Conservation (phyloP, 2,113 vertebrate species). For the Cnemophilus loriae region DNA sequence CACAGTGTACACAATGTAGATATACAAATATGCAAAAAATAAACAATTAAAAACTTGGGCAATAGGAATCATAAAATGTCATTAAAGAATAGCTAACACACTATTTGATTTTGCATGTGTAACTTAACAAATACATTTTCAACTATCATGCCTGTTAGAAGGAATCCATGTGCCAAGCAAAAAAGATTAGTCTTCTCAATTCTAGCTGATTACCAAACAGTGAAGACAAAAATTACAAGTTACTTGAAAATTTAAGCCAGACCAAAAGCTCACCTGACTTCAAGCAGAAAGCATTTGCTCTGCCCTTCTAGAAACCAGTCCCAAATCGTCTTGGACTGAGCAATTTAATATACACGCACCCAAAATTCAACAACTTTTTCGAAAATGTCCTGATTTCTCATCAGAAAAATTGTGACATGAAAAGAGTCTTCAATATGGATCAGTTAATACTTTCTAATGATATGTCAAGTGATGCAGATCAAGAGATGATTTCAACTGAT, state of each 20-base stretch:
- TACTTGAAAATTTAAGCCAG: background rate
- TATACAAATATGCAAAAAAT: background rate
- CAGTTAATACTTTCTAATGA: background rate
- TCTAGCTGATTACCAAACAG: background rate
- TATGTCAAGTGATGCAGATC: background rate
- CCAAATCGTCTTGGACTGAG: background rate
- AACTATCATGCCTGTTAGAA: background rate
- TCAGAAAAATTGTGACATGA: background rate
- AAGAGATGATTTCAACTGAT: background rate
- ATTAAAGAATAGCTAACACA: background rate
- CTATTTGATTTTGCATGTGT: background rate
- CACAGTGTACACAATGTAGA: background rate
- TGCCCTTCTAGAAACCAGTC: background rate
- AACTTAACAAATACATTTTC: background rate
- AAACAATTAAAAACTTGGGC: background rate
- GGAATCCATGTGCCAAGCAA: background rate
- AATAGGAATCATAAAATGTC: background rate
- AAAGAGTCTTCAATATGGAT: background rate
- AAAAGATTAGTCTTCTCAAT: background rate
- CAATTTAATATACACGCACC: background rate
- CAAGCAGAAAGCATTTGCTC: background rate
- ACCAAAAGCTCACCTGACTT: background rate
- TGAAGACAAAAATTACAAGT: background rate
- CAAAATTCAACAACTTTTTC: background rate
- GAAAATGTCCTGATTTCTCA: background rate